These are phyloP conservation scores for Calyptomena viridis DNA, from an alignment of 2,113 vertebrate species.

Conservation along the genomic window DNA sequence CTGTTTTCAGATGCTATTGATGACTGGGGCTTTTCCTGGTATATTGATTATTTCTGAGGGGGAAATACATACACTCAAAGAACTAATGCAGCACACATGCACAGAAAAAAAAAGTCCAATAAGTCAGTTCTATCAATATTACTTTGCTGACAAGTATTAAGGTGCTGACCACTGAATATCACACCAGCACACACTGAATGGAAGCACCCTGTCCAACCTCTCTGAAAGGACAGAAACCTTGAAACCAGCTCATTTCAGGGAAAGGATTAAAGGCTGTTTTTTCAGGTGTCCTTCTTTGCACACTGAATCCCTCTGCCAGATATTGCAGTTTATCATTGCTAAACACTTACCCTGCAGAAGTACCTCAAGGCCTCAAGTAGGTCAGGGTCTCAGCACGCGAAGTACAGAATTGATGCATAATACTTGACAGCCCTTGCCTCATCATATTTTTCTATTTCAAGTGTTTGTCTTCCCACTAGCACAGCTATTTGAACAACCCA, in stretches of 20 bases:
- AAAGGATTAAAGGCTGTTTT: constrained; percentile 12
- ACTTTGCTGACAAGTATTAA: background rate
- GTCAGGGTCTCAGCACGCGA: background rate
- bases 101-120: background rate
- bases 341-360: background rate
- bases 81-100: background rate
- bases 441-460: constrained; percentile 24
- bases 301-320: background rate
- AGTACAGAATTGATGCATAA: background rate
- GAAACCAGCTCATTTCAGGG: background rate
- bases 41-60: background rate
- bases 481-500: background rate
- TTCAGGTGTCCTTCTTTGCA: background rate
- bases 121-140: background rate
- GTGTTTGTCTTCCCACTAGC: background rate
- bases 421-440: background rate
- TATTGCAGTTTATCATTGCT: background rate
- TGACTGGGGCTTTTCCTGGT: background rate
- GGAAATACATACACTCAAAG: background rate
- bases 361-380: background rate
- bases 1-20: background rate
- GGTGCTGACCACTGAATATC: background rate
- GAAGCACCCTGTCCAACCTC: background rate
- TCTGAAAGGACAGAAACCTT: background rate
- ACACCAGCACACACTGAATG: background rate